These are phyloP conservation scores for Protonemura montana DNA, from an alignment of 2,888 invertebrate genomes.

Conservation along the genomic window DNA sequence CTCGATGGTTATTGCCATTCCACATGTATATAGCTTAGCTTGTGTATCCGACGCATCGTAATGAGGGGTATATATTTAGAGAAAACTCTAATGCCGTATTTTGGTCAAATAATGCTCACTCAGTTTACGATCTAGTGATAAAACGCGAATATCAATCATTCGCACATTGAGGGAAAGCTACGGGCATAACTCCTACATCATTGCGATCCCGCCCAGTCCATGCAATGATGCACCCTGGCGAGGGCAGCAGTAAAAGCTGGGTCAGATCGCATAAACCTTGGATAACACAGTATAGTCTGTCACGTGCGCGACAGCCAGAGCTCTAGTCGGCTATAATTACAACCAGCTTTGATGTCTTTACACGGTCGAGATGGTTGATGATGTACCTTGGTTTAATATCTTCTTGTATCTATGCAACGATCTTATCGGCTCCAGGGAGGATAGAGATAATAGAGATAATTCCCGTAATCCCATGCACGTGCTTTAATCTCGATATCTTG, in stretches of 20 bases:
- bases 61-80: constrained; percentile 10
- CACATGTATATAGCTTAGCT: background rate
- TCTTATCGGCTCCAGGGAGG: background rate
- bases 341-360: constrained; percentile 27
- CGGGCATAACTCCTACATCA: background rate
- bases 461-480: constrained; percentile 35
- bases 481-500: constrained; percentile 31
- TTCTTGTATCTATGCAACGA: background rate
- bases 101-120: background rate
- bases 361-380: constrained; percentile 16
- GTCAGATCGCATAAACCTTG: background rate
- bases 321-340: background rate
- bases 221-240: too few relatives aligned
- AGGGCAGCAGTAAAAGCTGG: background rate
- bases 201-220: background rate
- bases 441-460: constrained; percentile 37
- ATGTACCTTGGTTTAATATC: constrained; percentile 18
- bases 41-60: background rate
- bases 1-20: background rate
- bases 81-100: constrained; percentile 20
- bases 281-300: background rate
- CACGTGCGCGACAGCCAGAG: background rate
- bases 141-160: background rate
- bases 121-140: background rate
- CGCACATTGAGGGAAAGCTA: background rate